Evolutionary conservation across 1,140 invertebrate species (phyloP), one percentile per base, ranked within the genome.

Genomic region (Agrilus planipennis): DNA sequence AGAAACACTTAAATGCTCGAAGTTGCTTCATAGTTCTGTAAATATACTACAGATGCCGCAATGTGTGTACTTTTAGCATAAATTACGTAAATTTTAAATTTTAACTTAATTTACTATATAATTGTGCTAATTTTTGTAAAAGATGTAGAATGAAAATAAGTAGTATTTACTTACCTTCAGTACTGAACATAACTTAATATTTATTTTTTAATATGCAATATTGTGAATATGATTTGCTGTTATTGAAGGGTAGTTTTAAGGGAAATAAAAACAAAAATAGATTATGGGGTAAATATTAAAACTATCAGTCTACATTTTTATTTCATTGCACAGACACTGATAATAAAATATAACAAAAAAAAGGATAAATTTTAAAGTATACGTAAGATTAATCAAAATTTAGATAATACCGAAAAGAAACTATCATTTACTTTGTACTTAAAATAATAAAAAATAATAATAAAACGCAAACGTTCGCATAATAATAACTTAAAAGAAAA

Each of bases 271-370:
- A 45, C 45, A 46, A 49, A 36, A 51, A 47, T 43, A 38, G 15
- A 39, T 12, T 18, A 47, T 47, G 35, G 20, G 31, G 22, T 50
- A 36, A 42, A 35, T 45, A 41, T 47, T 44, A 54, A 54, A 52
- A 50, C 50, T 54, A 54, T 54, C 52, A 54, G 52, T 54, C 52
- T 54, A 54, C 50, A 52, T 44, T 51, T 50, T 52, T 54, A 50
- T 40, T 54, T 52, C 43, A 54, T 54, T 54, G 52, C 52, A 54
- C 52, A 52, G 51, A 54, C 50, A 50, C 45, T 48, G 46, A 54
- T 54, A 54, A 54, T 50, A 50, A 48, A 52, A 50, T 50, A 52
- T 39, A 41, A 50, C 50, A 50, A 50, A 41, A 54, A 44, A 44
- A 44, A 45, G 44, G 28, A 41, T 45, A 29, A 46, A 50, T 44